Evolutionary conservation across 2,888 invertebrate species (phyloP).

Genomic region (Thereva unica): DNA sequence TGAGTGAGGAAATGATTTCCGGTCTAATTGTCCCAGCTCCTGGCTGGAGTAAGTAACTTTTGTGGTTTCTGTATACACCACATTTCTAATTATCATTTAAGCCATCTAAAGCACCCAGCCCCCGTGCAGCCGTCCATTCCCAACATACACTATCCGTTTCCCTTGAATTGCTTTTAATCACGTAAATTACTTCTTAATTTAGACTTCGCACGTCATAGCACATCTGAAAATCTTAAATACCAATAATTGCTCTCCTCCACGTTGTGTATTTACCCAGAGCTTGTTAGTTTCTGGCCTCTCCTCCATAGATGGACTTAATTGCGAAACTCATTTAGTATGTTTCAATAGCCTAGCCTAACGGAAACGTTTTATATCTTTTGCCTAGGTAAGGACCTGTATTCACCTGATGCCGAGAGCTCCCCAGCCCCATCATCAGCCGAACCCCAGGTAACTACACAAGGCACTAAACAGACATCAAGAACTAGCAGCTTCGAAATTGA

Average conservation of each 20-base stretch:
- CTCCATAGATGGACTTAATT: neutral
- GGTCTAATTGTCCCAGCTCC: conserved; percentile 96
- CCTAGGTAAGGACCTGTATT: conserved; percentile 75
- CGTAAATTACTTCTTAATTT: too few relatives aligned
- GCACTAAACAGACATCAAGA: conserved; percentile 71
- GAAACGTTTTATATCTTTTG: too few relatives aligned
- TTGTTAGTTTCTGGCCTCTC: neutral
- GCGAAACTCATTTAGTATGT: neutral
- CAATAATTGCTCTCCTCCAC: too few relatives aligned
- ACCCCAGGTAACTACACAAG: conserved; percentile 48
- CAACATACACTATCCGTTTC: too few relatives aligned
- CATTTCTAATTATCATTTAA: conserved; percentile 13
- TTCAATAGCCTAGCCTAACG: neutral
- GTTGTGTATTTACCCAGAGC: too few relatives aligned
- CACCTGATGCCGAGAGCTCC: conserved; percentile 67
- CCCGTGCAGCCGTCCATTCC: too few relatives aligned
- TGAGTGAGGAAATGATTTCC: conserved; percentile 94
- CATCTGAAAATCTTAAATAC: too few relatives aligned
- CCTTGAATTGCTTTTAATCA: too few relatives aligned
- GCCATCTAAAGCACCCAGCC: neutral
- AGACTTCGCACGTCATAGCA: too few relatives aligned
- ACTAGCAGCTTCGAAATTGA: conserved; percentile 95
- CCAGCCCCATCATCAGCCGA: conserved; percentile 61
- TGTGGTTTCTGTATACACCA: conserved; percentile 15
- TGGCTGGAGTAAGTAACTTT: conserved; percentile 79